Conservation (phyloP, 2,113 vertebrate species). For the Bos taurus region ARS-UCD2.0 NC_037334.1:52621501-52622000, state of each 20-base stretch:
- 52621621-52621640: background rate
- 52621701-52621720: background rate
- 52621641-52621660: background rate
- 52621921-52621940: background rate
- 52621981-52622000: background rate
- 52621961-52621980: background rate
- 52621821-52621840: background rate
- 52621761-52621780: background rate
- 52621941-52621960: background rate
- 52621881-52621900: background rate
- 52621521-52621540: background rate
- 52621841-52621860: background rate
- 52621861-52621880: background rate
- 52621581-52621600: background rate
- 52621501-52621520: background rate
- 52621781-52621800: background rate
- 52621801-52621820: background rate
- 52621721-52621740: background rate
- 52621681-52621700: background rate
- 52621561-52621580: background rate
- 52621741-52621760: background rate
- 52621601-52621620: background rate
- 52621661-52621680: background rate
- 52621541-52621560: background rate
- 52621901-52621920: background rate